Evolutionary conservation across 2,888 invertebrate genomes (phyloP).

Genomic region (Heteromyza rotundicornis): DNA sequence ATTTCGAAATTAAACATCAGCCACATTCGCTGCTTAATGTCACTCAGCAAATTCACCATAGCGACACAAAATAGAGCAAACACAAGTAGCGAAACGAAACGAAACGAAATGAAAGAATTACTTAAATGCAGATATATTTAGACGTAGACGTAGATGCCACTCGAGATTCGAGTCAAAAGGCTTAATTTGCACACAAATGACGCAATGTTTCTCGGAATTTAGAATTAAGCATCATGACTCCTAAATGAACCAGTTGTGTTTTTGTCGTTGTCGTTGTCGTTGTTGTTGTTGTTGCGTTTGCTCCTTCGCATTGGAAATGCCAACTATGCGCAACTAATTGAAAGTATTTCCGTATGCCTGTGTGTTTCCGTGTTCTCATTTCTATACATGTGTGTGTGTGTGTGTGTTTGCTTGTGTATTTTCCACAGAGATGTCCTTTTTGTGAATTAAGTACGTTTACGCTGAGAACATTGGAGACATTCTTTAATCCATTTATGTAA

Average conservation of each 20-base stretch:
- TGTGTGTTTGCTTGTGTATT: not conserved
- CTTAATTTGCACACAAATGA: not conserved
- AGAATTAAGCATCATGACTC: not conserved
- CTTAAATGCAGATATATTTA: too few species aligned
- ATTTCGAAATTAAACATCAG: too few species aligned
- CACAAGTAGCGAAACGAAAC: too few species aligned
- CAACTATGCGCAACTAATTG: constrained; percentile 15
- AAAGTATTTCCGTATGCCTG: not conserved
- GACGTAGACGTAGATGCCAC: too few species aligned
- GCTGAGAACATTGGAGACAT: not conserved
- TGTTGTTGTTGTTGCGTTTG: constrained; percentile 10
- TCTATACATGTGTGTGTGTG: not conserved
- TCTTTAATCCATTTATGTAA: constrained; percentile 18
- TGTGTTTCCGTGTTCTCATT: not conserved
- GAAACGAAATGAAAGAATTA: too few species aligned
- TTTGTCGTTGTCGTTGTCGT: too few species aligned
- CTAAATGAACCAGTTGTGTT: too few species aligned
- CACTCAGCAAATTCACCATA: too few species aligned
- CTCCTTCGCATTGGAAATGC: constrained; percentile 10
- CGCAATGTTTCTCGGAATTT: not conserved
- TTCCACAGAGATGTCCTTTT: not conserved
- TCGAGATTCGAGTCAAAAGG: too few species aligned
- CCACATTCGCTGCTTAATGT: too few species aligned
- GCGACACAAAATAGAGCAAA: too few species aligned
- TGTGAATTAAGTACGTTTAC: not conserved